Evolutionary conservation across 1,140 invertebrate genomes (phyloP).

Genomic region (Lucilia cuprina): DNA sequence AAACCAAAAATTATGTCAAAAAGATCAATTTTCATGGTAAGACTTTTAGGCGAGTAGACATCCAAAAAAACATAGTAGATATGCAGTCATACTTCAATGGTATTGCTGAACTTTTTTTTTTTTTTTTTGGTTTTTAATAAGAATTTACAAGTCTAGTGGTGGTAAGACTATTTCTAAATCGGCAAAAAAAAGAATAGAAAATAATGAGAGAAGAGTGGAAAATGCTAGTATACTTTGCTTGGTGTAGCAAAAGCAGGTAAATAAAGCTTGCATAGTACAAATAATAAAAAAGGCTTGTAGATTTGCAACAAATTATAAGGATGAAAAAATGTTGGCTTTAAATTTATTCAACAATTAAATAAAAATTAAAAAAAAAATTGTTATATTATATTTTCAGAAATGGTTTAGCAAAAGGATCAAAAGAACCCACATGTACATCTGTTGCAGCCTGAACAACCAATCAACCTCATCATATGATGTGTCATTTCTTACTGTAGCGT

Average conservation of each 20-base stretch:
- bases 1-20: conserved; percentile 22
- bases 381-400: too few species aligned
- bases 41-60: not conserved
- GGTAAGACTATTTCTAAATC: not conserved
- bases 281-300: too few species aligned
- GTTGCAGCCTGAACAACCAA: too few species aligned
- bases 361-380: too few species aligned
- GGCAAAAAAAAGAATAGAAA: not conserved
- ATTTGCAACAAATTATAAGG: too few species aligned
- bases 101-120: not conserved
- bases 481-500: not conserved
- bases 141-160: not conserved
- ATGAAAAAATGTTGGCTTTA: too few species aligned
- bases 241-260: not conserved
- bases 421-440: too few species aligned
- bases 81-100: not conserved
- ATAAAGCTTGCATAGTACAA: not conserved
- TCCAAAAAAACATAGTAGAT: not conserved
- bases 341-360: too few species aligned
- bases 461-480: too few species aligned
- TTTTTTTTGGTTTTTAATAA: not conserved
- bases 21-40: conserved; percentile 31
- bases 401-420: too few species aligned
- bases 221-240: not conserved
- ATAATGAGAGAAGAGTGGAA: not conserved